phyloP scores from a whole-genome alignment of 1,140 invertebrate genomes.

The Penaeus chinensis region DNA sequence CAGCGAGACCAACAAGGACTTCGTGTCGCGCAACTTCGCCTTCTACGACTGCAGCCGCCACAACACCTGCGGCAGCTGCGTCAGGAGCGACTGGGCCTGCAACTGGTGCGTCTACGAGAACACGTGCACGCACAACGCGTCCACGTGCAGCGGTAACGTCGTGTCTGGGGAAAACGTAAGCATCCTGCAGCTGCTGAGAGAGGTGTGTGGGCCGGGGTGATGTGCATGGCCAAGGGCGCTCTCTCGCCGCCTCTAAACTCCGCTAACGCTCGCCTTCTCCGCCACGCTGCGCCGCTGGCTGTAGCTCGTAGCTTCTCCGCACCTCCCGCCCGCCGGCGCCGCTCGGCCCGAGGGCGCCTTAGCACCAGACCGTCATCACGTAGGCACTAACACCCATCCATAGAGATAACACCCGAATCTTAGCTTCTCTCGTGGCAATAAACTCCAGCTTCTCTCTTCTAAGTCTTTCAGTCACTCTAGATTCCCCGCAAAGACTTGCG shows the following conservation, averaged over 20 bases:
- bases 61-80: slow-evolving; percentile 85
- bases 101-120: slow-evolving; percentile 98
- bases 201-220: slow-evolving; percentile 61
- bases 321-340: neutral
- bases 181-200: slow-evolving; percentile 65
- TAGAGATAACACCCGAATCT: no score
- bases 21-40: slow-evolving; percentile 92
- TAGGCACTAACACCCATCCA: no score
- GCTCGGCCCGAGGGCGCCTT: neutral
- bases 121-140: slow-evolving; percentile 88
- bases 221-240: slow-evolving; percentile 22
- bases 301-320: neutral
- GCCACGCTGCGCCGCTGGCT: neutral
- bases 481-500: no score
- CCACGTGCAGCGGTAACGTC: slow-evolving; percentile 82
- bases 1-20: slow-evolving; percentile 94
- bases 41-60: slow-evolving; percentile 95
- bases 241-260: neutral
- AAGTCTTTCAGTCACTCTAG: no score
- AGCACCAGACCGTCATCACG: no score
- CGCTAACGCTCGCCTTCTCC: neutral
- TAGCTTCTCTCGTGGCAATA: no score
- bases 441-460: no score
- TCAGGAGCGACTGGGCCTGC: slow-evolving; percentile 89
- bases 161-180: slow-evolving; percentile 85